phyloP scores from a whole-genome alignment of 2,888 invertebrate genomes.

The Sarcophaga carnaria region DNA sequence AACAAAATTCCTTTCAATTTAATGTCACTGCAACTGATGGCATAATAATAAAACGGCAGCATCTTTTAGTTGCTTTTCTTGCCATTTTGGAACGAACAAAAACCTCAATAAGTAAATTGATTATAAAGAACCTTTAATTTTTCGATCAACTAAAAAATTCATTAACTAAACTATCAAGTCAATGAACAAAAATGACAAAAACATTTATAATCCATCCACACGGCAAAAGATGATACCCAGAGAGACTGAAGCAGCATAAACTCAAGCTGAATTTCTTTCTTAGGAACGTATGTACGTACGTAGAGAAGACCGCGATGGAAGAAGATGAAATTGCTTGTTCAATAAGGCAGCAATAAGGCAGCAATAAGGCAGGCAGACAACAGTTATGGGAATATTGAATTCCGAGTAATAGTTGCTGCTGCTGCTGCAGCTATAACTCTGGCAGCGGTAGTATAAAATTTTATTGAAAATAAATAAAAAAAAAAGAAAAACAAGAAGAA shows the following conservation, averaged over 20 bases:
- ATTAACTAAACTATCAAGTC: slow-evolving; percentile 64
- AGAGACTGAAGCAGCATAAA: slow-evolving; percentile 13
- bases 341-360: background rate
- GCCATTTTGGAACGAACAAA: background rate
- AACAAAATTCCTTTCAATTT: no score
- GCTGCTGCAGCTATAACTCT: background rate
- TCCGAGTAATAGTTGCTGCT: slow-evolving; percentile 34
- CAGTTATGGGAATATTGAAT: slow-evolving; percentile 61
- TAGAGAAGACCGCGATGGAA: no score
- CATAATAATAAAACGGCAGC: no score
- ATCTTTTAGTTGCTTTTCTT: no score
- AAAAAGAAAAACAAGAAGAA: background rate
- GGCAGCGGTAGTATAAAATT: slow-evolving; percentile 27
- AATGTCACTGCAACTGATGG: no score
- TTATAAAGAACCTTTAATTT: slow-evolving; percentile 62
- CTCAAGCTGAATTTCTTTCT: background rate
- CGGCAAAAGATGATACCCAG: slow-evolving; percentile 1
- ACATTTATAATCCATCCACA: slow-evolving; percentile 62
- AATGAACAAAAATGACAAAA: slow-evolving; percentile 65
- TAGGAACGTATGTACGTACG: background rate
- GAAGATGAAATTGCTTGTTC: no score
- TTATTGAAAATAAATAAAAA: slow-evolving; percentile 16
- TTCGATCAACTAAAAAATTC: slow-evolving; percentile 65
- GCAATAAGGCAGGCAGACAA: slow-evolving; percentile 42
- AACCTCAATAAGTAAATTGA: slow-evolving; percentile 44